A percentile compares a stretch with the other conserved stretches of the same genome.
Evolutionary conservation across 2,888 invertebrate species (phyloP).

Genomic region (Oxystoma pomonae): DNA sequence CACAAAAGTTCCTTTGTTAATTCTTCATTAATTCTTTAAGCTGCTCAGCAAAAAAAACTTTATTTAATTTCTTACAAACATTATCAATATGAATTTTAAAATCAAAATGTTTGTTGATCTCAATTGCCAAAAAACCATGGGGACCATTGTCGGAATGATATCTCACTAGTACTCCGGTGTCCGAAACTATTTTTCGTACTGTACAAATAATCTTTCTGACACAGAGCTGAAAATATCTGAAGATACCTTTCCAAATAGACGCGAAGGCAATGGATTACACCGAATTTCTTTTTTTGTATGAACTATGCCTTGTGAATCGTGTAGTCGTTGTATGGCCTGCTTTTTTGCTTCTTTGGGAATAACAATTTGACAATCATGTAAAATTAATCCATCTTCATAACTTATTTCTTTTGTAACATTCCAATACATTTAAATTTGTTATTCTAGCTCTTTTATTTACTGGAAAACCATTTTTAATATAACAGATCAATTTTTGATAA

Average conservation of each 20-base stretch:
- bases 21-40: no score
- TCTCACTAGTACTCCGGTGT: neutral
- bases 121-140: no score
- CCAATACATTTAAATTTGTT: neutral
- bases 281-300: neutral
- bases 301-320: constrained; percentile 1
- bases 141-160: neutral
- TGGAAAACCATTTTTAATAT: neutral
- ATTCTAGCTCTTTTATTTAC: neutral
- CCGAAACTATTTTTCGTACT: neutral
- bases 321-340: neutral
- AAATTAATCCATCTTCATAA: constrained; percentile 1
- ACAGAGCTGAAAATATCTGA: constrained; percentile 1
- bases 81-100: no score
- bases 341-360: constrained; percentile 1
- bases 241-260: constrained; percentile 1
- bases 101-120: no score
- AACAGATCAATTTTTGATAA: neutral
- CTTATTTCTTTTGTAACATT: neutral
- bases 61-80: no score
- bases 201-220: neutral
- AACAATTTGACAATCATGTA: constrained; percentile 4
- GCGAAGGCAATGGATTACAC: neutral
- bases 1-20: no score
- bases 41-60: no score